A percentile compares a stretch with the other conserved stretches of the same genome.
These are phyloP conservation scores for Scomber japonicus DNA, from an alignment of 2,113 vertebrate species.

Conservation along the genomic window DNA sequence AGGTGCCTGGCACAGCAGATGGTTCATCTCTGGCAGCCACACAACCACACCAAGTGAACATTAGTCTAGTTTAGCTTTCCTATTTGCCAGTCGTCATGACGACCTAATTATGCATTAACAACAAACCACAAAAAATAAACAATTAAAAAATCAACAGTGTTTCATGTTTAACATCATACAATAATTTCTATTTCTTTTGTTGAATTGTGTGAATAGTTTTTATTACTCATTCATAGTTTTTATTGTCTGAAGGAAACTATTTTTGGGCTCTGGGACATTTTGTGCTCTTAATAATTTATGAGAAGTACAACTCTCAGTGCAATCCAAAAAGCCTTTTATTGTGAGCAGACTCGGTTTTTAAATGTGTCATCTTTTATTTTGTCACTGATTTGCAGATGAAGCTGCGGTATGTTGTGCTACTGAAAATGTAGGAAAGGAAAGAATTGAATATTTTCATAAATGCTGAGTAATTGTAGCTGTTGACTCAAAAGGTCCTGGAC, in stretches of 20 bases:
- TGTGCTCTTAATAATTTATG: not conserved
- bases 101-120: too few relatives aligned
- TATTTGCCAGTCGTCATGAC: too few relatives aligned
- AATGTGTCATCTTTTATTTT: not conserved
- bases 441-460: conserved; percentile 18
- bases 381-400: conserved; percentile 6
- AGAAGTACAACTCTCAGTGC: not conserved
- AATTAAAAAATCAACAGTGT: not conserved
- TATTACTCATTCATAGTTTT: not conserved
- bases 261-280: not conserved
- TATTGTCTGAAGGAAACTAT: not conserved
- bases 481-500: conserved; percentile 39
- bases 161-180: not conserved
- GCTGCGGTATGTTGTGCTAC: not conserved
- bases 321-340: not conserved
- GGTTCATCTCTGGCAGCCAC: not conserved
- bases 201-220: not conserved
- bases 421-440: not conserved
- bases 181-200: not conserved
- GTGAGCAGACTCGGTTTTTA: not conserved
- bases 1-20: too few relatives aligned
- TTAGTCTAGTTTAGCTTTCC: too few relatives aligned
- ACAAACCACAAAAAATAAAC: not conserved
- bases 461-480: conserved; percentile 5
- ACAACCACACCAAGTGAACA: too few relatives aligned